phyloP scores from a whole-genome alignment of 2,888 invertebrate genomes.

The Noctua janthina region DNA sequence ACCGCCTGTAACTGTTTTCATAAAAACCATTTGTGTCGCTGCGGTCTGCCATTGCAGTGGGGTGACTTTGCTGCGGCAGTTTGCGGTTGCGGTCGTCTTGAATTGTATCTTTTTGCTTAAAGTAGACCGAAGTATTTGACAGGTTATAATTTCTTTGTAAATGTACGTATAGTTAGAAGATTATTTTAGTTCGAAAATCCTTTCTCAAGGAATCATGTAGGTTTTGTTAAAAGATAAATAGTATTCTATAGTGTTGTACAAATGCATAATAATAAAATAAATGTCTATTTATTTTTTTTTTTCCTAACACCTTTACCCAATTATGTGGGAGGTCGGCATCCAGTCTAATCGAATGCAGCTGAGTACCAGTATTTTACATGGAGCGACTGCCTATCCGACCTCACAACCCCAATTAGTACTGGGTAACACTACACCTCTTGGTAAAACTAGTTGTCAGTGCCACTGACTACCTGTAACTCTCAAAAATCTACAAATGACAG shows the following conservation, averaged over 20 bases:
- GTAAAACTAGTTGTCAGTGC: too few relatives aligned
- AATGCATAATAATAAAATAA: conserved; percentile 16
- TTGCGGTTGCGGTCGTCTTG: neutral
- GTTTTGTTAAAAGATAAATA: conserved; percentile 22
- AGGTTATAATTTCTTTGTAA: neutral
- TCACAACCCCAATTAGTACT: too few relatives aligned
- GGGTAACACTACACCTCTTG: too few relatives aligned
- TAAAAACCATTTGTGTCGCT: neutral
- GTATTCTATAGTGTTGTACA: conserved; percentile 11
- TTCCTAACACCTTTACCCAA: too few relatives aligned
- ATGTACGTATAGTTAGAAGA: neutral
- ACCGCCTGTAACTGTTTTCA: too few relatives aligned
- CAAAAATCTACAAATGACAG: too few relatives aligned
- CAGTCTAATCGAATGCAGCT: too few relatives aligned
- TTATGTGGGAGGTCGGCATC: too few relatives aligned
- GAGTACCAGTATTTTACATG: too few relatives aligned
- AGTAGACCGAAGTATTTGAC: neutral
- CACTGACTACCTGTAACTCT: too few relatives aligned
- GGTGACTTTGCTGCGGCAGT: neutral
- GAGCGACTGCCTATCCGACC: too few relatives aligned
- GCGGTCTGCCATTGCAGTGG: neutral
- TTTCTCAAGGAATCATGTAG: conserved; percentile 41
- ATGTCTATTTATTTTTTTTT: neutral
- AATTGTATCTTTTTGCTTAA: neutral
- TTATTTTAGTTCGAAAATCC: conserved; percentile 25